These are phyloP conservation scores for Coregonus clupeaformis DNA, from an alignment of 2,113 vertebrate genomes.

Conservation along the genomic window DNA sequence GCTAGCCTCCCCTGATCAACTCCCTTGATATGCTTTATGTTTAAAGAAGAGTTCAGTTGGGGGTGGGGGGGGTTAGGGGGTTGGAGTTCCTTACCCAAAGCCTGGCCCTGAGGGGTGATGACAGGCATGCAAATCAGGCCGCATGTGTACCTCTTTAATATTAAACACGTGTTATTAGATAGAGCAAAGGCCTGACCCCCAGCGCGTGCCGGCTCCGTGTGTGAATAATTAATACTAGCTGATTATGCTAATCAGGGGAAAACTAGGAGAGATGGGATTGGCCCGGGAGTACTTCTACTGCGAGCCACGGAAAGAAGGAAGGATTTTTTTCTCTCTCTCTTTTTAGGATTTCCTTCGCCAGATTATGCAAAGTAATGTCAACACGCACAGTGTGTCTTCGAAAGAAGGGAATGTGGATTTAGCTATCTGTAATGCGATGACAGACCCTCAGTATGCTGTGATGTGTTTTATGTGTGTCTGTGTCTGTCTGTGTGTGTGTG, in stretches of 20 bases:
- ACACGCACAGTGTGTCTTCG: slow-evolving; percentile 3
- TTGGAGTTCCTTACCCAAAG: not conserved
- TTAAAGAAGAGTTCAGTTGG: too few species aligned
- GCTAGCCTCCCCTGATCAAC: too few species aligned
- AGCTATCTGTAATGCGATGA: not conserved
- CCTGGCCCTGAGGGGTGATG: slow-evolving; percentile 11
- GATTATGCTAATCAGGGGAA: slow-evolving; percentile 43
- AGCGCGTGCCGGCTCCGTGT: slow-evolving; percentile 17
- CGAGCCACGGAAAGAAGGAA: not conserved
- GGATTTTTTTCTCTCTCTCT: slow-evolving; percentile 10
- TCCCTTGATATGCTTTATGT: too few species aligned
- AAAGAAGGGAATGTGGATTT: not conserved
- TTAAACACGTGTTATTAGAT: slow-evolving; percentile 40
- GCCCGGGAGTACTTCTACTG: not conserved
- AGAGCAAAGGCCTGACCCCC: slow-evolving; percentile 38
- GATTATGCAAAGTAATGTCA: slow-evolving; percentile 13
- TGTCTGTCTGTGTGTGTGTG: not conserved
- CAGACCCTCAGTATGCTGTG: not conserved
- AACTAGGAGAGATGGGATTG: slow-evolving; percentile 6
- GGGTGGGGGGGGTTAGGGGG: too few species aligned
- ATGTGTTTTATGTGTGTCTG: not conserved
- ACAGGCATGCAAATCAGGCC: slow-evolving; percentile 33
- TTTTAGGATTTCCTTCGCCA: slow-evolving; percentile 17
- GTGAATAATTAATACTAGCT: slow-evolving; percentile 42
- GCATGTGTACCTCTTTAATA: slow-evolving; percentile 38